Evolutionary conservation across 2,797 vertebrate species (phyloP), one percentile per base, ranked within the genome.

Genomic region (Notolepis coatsorum): DNA sequence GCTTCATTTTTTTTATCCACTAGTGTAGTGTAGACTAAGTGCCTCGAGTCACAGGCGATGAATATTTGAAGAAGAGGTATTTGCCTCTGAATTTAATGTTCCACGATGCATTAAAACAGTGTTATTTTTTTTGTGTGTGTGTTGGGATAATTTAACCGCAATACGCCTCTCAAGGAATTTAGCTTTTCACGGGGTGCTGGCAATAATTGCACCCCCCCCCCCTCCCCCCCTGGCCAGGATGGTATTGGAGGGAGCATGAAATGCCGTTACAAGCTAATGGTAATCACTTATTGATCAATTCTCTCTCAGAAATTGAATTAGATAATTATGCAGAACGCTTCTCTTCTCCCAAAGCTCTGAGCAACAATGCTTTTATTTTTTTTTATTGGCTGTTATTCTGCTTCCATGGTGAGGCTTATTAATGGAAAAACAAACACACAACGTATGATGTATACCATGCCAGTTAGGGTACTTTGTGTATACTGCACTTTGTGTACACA

Each of bases 271-370:
- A 7, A 15, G 28, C 10, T n/a, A 66, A 54, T 63, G 66, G 38
- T 43, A 60, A 57, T 67, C 17, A 68, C 69, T 66, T 71, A 82
- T 77, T 77, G 55, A 85, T 81, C 50, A 62, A 61, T 73, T 56
- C 43, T 31, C 41, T 61, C 51, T 64, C 23, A 51, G 53, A 64
- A 64, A 75, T 55, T 75, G 48, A 21, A 38, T 71, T 70, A 61
- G n/a, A 46, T 47, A 68, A 56, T 60, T 61, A 47, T 1, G 45
- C 63, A 30, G 23, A 45, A 24, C 1, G 2, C 5, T 55, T 38
- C 5, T 48, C 41, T 45, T 38, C 5, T 48, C 41, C 41, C n/a
- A 10, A 30, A 5, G 27, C 18, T 23, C 25, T 18, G 33, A 5
- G 30, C 12, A 39, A 7, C 31, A 4, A 50, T 6, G 17, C 18